Base-by-base conservation (phyloP, 1,140 invertebrate species). In the Teleogryllus occipitalis region DNA sequence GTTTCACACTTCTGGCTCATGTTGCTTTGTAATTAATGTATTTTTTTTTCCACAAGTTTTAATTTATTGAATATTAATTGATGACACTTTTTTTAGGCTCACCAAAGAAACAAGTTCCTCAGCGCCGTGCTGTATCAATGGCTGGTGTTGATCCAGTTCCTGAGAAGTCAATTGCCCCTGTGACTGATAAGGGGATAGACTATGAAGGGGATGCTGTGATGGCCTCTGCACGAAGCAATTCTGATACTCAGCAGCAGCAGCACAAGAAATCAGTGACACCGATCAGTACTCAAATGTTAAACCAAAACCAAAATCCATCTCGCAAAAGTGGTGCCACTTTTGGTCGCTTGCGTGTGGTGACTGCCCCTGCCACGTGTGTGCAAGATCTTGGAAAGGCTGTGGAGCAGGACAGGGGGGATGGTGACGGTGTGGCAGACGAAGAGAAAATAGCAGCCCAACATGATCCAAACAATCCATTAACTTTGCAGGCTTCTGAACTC, bases 311-410 rank as follows among this genome's bases (percentile, higher is more conserved):
- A n/a, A 77, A 77, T 47, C 47, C 47, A 21, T 47, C 14, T 49
- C 78, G 79, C 15, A 80, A 80, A 73, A 18, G 46, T 21, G 81
- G 82, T 21, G 88, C 90, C 8, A 91, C 89, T 4, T 85, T 91
- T 82, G 90, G 90, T 4, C 85, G 91, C 0, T 85, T 91, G 39
- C 86, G 91, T 21, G 90, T 92, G 15, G 88, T 91, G 10, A 89
- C 90, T 39, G 88, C 88, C n/a, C 89, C 87, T 75, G 89, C 88
- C 39, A 89, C 86, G 15, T 89, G 87, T 84, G 89, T 89, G 15
- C 88, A 90, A 80, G 88, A 90, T 77, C 81, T 89, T 22, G 77
- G 77, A 18, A 77, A 21, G 47, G 47, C 46, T 48, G 76, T 48
- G 15, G n/a, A 48, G 47, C 10, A 48, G 76, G 46, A 77, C 47